Evolutionary conservation across 2,113 vertebrate genomes (phyloP).

Genomic region (Poeciliopsis prolifica): DNA sequence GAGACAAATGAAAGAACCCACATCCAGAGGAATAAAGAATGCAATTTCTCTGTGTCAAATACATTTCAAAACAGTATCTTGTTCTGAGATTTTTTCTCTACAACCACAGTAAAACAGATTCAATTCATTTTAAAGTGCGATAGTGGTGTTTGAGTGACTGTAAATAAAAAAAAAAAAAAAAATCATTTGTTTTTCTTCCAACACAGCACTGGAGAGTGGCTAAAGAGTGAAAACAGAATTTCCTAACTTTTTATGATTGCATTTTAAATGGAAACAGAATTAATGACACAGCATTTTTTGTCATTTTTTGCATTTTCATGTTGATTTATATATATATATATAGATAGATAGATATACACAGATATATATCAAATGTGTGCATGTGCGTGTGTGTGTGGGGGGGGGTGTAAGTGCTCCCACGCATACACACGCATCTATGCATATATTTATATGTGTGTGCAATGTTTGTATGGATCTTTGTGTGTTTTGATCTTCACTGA

Average conservation of each 20-base stretch:
- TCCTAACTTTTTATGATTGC: background rate
- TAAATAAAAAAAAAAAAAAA: background rate
- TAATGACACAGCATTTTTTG: background rate
- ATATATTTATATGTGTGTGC: too few species aligned
- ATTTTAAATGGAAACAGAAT: conserved; percentile 2
- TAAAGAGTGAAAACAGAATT: background rate
- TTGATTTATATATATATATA: background rate
- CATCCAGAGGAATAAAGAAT: too few species aligned
- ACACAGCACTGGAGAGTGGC: background rate
- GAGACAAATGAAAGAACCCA: background rate
- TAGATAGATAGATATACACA: too few species aligned
- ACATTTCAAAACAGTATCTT: background rate
- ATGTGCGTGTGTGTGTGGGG: too few species aligned
- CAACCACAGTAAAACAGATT: background rate
- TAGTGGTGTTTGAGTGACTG: background rate
- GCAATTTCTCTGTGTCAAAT: background rate
- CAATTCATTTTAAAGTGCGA: background rate
- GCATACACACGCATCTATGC: too few species aligned
- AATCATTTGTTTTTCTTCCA: background rate
- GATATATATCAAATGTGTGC: too few species aligned
- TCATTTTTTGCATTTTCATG: too few species aligned
- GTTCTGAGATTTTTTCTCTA: background rate
- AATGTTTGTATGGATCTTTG: too few species aligned
- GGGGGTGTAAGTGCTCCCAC: too few species aligned
- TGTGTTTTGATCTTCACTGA: too few species aligned